These are phyloP conservation scores for Epinotia bilunana DNA, from an alignment of 2,888 invertebrate species.

Conservation along the genomic window DNA sequence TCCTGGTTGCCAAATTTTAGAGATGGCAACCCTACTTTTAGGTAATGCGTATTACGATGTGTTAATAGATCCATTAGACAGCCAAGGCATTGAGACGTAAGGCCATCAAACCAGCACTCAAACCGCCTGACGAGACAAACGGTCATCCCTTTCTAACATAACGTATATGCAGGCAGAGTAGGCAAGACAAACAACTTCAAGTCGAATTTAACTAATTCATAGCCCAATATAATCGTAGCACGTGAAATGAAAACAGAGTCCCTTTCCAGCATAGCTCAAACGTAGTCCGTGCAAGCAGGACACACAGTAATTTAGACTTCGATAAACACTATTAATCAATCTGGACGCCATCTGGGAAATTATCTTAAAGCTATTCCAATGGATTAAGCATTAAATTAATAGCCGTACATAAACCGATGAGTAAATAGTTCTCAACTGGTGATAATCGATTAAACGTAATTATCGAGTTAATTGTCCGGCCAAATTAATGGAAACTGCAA, in stretches of 20 bases:
- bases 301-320: background rate
- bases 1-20: too few relatives aligned
- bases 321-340: slow-evolving; percentile 35
- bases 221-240: background rate
- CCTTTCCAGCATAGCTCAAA: background rate
- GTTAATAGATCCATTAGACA: slow-evolving; percentile 53
- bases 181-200: background rate
- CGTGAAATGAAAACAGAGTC: background rate
- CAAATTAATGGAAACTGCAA: slow-evolving; percentile 44
- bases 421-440: slow-evolving; percentile 35
- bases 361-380: slow-evolving; percentile 45
- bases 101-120: slow-evolving; percentile 6
- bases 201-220: slow-evolving; percentile 13
- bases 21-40: too few relatives aligned
- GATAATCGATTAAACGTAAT: slow-evolving; percentile 44
- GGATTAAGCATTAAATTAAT: slow-evolving; percentile 48
- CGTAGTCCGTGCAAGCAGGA: background rate
- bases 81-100: slow-evolving; percentile 45
- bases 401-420: slow-evolving; percentile 30
- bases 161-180: background rate
- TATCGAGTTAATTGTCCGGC: slow-evolving; percentile 43
- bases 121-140: slow-evolving; percentile 1
- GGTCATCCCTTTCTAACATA: background rate
- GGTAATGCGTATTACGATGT: slow-evolving; percentile 16
- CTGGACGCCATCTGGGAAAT: slow-evolving; percentile 47